phyloP scores from a whole-genome alignment of 1,140 invertebrate genomes.

The Ceratosolen solmsi region DNA sequence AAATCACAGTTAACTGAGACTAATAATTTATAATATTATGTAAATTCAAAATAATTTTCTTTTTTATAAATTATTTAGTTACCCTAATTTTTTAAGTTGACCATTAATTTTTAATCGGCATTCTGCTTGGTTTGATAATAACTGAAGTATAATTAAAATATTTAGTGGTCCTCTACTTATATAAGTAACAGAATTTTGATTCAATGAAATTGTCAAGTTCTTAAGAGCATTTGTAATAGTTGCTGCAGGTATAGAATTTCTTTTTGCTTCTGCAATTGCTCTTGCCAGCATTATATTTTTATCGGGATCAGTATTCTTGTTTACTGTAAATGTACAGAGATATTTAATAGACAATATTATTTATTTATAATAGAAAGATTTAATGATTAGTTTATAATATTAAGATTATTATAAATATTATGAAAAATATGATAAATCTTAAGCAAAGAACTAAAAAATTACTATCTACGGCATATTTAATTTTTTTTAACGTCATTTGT shows the following conservation, averaged over 20 bases:
- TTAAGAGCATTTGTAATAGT: constrained; percentile 77
- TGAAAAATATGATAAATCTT: neutral
- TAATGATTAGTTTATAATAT: no score
- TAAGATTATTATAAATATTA: neutral
- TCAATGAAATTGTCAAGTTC: constrained; percentile 67
- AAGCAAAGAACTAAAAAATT: no score
- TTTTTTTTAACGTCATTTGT: constrained; percentile 69
- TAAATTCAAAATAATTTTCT: no score
- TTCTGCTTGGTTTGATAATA: constrained; percentile 66
- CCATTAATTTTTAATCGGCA: constrained; percentile 61
- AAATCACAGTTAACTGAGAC: no score
- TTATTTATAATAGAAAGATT: neutral
- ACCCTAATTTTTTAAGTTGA: constrained; percentile 73
- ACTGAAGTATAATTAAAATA: constrained; percentile 67
- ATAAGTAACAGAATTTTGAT: constrained; percentile 63
- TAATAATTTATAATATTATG: no score
- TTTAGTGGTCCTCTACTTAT: constrained; percentile 72
- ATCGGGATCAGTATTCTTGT: constrained; percentile 74
- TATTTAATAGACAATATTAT: neutral
- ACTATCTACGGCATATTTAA: constrained; percentile 76
- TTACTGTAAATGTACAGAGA: constrained; percentile 62
- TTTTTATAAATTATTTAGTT: constrained; percentile 26
- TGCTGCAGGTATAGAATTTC: constrained; percentile 76
- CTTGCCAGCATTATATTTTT: constrained; percentile 75
- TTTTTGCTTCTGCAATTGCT: constrained; percentile 76